Conservation (phyloP, 2,113 vertebrate genomes). For the Odontophorus gujanensis region DNA sequence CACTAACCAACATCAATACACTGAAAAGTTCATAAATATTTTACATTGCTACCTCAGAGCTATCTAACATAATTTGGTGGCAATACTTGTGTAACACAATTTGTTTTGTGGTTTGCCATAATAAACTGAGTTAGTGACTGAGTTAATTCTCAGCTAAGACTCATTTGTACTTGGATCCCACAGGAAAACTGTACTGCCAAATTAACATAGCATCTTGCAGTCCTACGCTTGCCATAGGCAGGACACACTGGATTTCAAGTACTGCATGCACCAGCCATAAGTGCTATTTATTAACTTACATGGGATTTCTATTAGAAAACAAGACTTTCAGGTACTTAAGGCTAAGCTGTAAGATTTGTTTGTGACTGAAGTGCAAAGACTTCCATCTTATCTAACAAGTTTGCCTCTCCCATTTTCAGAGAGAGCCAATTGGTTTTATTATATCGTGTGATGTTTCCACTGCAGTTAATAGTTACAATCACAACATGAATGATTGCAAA, state of each 20-base stretch:
- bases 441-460: not conserved
- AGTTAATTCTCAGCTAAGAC: conserved; percentile 5
- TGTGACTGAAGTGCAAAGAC: conserved; percentile 31
- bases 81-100: not conserved
- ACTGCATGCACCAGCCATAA: not conserved
- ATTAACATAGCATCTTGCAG: not conserved
- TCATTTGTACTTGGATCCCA: not conserved
- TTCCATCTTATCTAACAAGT: conserved; percentile 39
- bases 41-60: not conserved
- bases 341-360: conserved; percentile 44
- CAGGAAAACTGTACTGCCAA: not conserved
- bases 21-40: not conserved
- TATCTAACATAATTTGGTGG: not conserved
- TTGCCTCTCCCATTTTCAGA: conserved; percentile 27
- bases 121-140: not conserved
- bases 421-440: conserved; percentile 34
- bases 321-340: conserved; percentile 55
- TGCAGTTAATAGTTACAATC: not conserved
- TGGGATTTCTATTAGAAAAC: conserved; percentile 61
- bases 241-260: not conserved
- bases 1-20: not conserved
- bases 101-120: not conserved
- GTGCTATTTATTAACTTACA: conserved; percentile 60
- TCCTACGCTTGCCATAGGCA: not conserved
- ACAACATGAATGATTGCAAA: not conserved